These are phyloP conservation scores for Vidua chalybeata DNA, from an alignment of 2,113 vertebrate genomes.

Conservation along the genomic window DNA sequence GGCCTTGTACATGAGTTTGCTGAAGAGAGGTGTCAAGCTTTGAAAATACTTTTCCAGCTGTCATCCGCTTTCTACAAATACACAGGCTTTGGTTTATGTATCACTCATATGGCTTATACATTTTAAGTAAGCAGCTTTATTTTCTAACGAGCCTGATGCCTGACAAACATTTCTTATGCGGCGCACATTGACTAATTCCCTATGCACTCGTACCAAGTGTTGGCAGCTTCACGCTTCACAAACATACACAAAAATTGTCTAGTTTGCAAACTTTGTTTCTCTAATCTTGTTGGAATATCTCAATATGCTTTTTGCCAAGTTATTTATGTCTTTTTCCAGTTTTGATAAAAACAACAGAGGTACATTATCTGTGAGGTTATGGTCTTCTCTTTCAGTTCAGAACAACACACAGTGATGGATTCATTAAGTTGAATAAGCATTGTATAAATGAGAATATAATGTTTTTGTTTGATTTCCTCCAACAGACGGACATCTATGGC, in stretches of 20 bases:
- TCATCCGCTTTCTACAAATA: background rate
- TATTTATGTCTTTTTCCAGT: background rate
- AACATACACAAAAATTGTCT: background rate
- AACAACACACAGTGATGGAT: background rate
- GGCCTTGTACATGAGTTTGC: background rate
- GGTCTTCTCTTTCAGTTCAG: background rate
- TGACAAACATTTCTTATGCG: background rate
- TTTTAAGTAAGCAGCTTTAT: background rate
- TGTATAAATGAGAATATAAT: background rate
- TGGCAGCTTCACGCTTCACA: background rate
- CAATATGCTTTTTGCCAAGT: background rate
- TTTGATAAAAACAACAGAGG: background rate
- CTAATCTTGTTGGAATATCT: background rate
- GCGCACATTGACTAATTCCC: background rate
- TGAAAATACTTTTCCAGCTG: background rate
- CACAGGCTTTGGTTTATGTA: background rate
- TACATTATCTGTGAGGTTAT: background rate
- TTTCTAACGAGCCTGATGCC: background rate
- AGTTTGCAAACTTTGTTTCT: background rate
- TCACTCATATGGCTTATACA: background rate
- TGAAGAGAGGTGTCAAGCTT: background rate
- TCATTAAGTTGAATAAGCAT: background rate
- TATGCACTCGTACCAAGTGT: background rate
- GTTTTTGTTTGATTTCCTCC: background rate
- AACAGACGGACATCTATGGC: slow-evolving; percentile 70